A percentile compares a stretch with the other conserved stretches of the same genome.
Evolutionary conservation across 2,797 vertebrate species (phyloP).

Genomic region (Rhyacichthys aspro): DNA sequence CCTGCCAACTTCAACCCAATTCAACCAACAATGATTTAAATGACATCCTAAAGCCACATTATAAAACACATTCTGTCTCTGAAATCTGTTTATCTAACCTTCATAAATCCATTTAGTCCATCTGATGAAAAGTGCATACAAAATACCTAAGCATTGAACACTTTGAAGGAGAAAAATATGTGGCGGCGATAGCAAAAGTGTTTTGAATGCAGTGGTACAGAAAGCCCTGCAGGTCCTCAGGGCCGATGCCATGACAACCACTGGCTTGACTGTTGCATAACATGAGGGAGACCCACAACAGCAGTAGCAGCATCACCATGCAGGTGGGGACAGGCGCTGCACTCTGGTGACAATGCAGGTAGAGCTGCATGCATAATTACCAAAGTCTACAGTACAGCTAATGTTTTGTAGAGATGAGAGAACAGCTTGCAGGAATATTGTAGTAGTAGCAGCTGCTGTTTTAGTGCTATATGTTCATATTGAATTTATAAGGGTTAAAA

Average conservation of each 20-base stretch:
- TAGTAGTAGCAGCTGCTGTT: too few relatives aligned
- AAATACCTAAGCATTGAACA: not conserved
- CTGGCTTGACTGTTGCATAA: slow-evolving; percentile 35
- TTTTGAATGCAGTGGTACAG: slow-evolving; percentile 22
- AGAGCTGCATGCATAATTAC: not conserved
- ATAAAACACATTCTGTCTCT: too few relatives aligned
- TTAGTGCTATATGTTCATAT: too few relatives aligned
- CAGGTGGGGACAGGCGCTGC: slow-evolving; percentile 16
- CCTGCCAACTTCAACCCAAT: too few relatives aligned
- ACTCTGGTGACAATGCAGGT: not conserved
- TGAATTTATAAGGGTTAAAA: too few relatives aligned
- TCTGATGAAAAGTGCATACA: not conserved
- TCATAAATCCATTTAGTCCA: too few relatives aligned
- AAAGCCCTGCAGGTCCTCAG: slow-evolving; percentile 43
- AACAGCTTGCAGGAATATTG: too few relatives aligned
- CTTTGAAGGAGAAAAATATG: slow-evolving; percentile 4
- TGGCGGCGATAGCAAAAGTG: slow-evolving; percentile 23
- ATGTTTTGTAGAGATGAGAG: not conserved
- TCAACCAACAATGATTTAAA: too few relatives aligned
- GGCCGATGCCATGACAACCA: slow-evolving; percentile 58
- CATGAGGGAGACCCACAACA: slow-evolving; percentile 29
- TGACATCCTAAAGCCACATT: too few relatives aligned
- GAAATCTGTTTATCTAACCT: too few relatives aligned
- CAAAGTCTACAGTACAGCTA: not conserved
- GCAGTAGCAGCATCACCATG: slow-evolving; percentile 4